Percentiles rank a stretch among this genome's conserved stretches.
phyloP scores from a whole-genome alignment of 2,888 invertebrate genomes.

The Aproaerema taeniolella region DNA sequence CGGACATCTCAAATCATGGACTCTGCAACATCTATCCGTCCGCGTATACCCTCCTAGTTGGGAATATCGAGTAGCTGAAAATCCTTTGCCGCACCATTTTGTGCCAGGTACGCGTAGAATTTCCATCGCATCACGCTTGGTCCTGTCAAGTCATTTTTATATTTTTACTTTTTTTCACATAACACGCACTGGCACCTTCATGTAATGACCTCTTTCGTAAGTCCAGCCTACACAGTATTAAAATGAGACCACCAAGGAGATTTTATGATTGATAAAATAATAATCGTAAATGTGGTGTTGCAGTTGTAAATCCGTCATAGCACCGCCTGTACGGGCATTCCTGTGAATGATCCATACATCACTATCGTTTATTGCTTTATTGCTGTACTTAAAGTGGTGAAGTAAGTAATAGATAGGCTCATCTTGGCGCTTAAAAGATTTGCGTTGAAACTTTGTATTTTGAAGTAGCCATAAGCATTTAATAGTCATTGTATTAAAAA shows the following conservation, averaged over 20 bases:
- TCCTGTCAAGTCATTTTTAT: conserved; percentile 41
- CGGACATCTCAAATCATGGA: conserved; percentile 91
- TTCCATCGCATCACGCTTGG: conserved; percentile 74
- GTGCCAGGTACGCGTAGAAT: conserved; percentile 91
- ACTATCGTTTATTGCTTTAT: conserved; percentile 35
- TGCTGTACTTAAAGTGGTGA: conserved; percentile 12
- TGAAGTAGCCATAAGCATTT: too few species aligned
- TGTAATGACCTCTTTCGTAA: conserved; percentile 34
- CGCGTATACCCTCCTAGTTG: conserved; percentile 89
- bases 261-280: conserved; percentile 36
- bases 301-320: conserved; percentile 47
- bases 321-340: conserved; percentile 36
- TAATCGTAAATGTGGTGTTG: conserved; percentile 38
- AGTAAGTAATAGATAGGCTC: not conserved
- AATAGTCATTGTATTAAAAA: too few species aligned
- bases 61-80: conserved; percentile 86
- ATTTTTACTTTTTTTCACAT: conserved; percentile 11
- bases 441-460: not conserved
- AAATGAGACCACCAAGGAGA: conserved; percentile 45
- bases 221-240: conserved; percentile 22
- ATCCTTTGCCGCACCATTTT: conserved; percentile 95
- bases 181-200: conserved; percentile 5
- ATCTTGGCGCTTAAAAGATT: not conserved
- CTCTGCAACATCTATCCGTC: conserved; percentile 92
- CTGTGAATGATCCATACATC: conserved; percentile 43